phyloP scores from a whole-genome alignment of 2,888 invertebrate species.

The Brachyopa scutellaris region DNA sequence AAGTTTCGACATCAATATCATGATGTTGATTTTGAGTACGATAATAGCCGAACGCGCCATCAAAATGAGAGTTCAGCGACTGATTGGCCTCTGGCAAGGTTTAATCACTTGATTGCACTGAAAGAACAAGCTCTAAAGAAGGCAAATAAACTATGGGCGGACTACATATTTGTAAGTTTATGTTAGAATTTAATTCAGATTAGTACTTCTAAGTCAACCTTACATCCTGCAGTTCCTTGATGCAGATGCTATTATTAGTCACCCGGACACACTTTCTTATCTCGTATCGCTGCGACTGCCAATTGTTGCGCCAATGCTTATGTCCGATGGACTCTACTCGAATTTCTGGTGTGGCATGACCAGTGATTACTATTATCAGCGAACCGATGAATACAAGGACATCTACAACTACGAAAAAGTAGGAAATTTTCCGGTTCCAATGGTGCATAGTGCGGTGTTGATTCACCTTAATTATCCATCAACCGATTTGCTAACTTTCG shows the following conservation, averaged over 20 bases:
- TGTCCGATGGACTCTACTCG: constrained; percentile 93
- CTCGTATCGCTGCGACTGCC: constrained; percentile 85
- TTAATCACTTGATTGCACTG: constrained; percentile 89
- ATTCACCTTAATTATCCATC: constrained; percentile 86
- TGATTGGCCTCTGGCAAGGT: constrained; percentile 90
- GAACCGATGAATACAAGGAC: constrained; percentile 92
- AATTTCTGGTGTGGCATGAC: constrained; percentile 99
- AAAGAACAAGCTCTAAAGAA: constrained; percentile 89
- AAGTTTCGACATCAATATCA: constrained; percentile 87
- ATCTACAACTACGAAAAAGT: constrained; percentile 87
- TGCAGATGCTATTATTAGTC: constrained; percentile 91
- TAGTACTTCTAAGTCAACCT: too few relatives aligned
- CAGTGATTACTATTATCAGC: constrained; percentile 89
- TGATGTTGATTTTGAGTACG: constrained; percentile 83
- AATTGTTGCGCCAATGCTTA: constrained; percentile 92
- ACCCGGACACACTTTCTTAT: constrained; percentile 85
- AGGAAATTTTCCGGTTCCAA: constrained; percentile 93
- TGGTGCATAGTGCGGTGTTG: constrained; percentile 95
- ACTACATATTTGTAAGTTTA: constrained; percentile 91
- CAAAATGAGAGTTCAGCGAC: constrained; percentile 85
- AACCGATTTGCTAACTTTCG: constrained; percentile 89
- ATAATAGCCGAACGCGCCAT: constrained; percentile 79
- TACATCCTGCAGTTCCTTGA: constrained; percentile 90
- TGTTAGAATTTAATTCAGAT: too few relatives aligned
- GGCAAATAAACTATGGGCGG: constrained; percentile 92